phyloP scores from a whole-genome alignment of 2,888 invertebrate genomes.

The Polia nebulosa region DNA sequence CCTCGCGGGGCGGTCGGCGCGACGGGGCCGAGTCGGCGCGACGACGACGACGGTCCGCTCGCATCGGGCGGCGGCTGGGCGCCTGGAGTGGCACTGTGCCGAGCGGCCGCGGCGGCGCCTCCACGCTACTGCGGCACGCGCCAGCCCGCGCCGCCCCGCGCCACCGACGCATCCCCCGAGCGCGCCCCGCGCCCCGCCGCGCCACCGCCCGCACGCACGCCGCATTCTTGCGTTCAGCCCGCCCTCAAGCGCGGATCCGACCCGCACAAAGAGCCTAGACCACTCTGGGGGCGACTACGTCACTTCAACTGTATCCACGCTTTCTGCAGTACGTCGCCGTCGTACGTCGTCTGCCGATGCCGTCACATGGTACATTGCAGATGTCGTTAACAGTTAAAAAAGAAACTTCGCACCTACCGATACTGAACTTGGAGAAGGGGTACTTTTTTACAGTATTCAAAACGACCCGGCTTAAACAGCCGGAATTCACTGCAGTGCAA shows the following conservation, averaged over 20 bases:
- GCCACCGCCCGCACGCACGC: conserved; percentile 87
- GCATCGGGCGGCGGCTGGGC: conserved; percentile 75
- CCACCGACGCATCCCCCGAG: conserved; percentile 81
- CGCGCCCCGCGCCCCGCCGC: conserved; percentile 76
- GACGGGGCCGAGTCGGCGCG: conserved; percentile 76
- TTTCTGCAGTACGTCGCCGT: conserved; percentile 68
- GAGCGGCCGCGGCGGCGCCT: conserved; percentile 88
- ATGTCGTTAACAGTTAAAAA: conserved; percentile 62
- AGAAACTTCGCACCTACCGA: conserved; percentile 27
- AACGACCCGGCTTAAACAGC: conserved; percentile 50
- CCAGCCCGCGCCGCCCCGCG: conserved; percentile 79
- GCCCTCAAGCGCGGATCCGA: conserved; percentile 74
- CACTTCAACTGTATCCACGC: conserved; percentile 67
- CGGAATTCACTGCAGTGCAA: conserved; percentile 69
- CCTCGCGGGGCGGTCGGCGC: conserved; percentile 70
- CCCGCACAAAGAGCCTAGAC: conserved; percentile 80
- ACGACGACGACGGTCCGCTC: conserved; percentile 76
- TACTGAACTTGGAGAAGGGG: conserved; percentile 46
- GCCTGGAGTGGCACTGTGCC: conserved; percentile 77
- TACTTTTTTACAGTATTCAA: conserved; percentile 48
- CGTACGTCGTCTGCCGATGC: conserved; percentile 15
- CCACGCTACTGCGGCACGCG: conserved; percentile 90
- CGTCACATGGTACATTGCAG: conserved; percentile 68
- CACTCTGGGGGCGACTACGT: conserved; percentile 69
- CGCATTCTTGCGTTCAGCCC: conserved; percentile 87